Base-by-base conservation (phyloP, 2,888 invertebrate genomes). In the Caenorhabditis becei region DNA sequence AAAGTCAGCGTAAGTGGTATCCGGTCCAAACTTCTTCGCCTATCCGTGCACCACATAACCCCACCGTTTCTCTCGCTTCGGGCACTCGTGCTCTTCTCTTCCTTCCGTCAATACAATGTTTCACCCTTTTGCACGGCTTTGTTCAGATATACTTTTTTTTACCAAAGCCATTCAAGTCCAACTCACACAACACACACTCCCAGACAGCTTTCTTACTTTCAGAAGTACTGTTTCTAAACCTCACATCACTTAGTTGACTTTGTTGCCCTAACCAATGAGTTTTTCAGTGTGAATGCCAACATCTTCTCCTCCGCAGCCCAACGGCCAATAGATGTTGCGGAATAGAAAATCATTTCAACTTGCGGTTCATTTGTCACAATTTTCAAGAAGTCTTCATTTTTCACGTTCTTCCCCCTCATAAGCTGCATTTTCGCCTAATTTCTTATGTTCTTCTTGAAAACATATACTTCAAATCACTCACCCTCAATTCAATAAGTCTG, bases 231-330 rank as follows among this genome's bases (percentile, higher is more conserved):
- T 58, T 51, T 62, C 41, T 44, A 49, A 44, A 56, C 49, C 44
- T 49, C 10, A n/a, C n/a, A 4, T 32, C 18, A 37, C 18, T 62
- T 18, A 26, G 56, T 54, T 51, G 11, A 0, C 5, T 53, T 59
- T 53, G 5, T 18, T 72, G 26, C 24, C 8, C 14, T 24, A 58
- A 70, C 51, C 26, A n/a, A 41, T 24, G 23, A 8, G 23, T 28
- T 14, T 77, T 82, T 59, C 82, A 82, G 82, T 70, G 82, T 82
- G 58, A 82, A 82, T 58, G 77, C 82, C 69, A 82, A 82, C 74
- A 82, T 82, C 65, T 82, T 82, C 69, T 82, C 82, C 16, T 77
- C 79, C 53, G 79, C 79, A 24, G 35, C 70, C 7, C 80, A 75
- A 66, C 75, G 80, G 49, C 80, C 80, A 32, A 75, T 80, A 8